Conservation (phyloP, 2,113 vertebrate genomes). For the Heterotis niloticus region DNA sequence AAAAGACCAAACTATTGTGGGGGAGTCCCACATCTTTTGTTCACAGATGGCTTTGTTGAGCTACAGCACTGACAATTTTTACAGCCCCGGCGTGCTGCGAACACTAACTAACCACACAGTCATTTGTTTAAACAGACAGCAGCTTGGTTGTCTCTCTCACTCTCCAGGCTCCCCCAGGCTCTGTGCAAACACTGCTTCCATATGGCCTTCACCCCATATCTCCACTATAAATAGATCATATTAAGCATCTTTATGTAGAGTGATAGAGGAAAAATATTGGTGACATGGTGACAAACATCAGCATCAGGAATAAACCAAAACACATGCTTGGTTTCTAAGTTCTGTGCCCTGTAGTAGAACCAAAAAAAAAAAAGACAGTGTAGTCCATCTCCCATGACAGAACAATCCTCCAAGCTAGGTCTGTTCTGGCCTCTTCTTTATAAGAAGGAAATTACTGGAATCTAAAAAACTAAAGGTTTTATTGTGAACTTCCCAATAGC, state of each 20-base stretch:
- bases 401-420: background rate
- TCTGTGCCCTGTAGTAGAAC: background rate
- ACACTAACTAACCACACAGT: slow-evolving; percentile 49
- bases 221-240: slow-evolving; percentile 1
- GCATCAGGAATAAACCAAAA: background rate
- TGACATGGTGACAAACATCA: background rate
- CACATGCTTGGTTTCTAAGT: background rate
- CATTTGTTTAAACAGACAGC: slow-evolving; percentile 34
- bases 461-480: background rate
- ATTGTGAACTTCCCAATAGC: background rate
- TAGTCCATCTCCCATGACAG: background rate
- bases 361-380: background rate
- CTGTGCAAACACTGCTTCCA: slow-evolving; percentile 26
- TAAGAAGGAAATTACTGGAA: background rate
- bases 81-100: slow-evolving; percentile 7
- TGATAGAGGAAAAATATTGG: background rate
- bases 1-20: background rate
- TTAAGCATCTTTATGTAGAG: background rate
- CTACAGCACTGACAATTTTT: slow-evolving; percentile 5
- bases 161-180: background rate
- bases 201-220: background rate
- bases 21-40: slow-evolving; percentile 5
- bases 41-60: slow-evolving; percentile 6
- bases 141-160: no score
- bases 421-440: background rate